Base-by-base conservation (phyloP, 2,113 vertebrate genomes). In the Jaculus jaculus region DNA sequence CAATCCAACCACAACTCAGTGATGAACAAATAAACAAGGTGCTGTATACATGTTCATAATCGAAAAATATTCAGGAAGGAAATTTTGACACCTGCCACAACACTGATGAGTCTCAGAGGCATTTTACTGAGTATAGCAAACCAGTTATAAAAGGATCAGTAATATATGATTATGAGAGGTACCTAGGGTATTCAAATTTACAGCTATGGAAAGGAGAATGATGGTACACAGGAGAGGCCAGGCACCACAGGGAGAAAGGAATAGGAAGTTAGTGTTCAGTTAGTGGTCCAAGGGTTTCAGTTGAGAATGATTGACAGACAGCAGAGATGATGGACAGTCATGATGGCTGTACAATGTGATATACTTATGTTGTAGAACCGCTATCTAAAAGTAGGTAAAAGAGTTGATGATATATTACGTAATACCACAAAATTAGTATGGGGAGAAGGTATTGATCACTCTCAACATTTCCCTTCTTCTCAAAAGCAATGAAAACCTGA, bases 181-280 rank as follows among this genome's bases (percentile, higher is more conserved):
- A 51, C 23, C 26, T 37, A 89, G 6, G 3, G 12, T 18, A 63
- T 51, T 88, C 69, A 95, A 80, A 88, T 84, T 92, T 61, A 92
- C 37, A 83, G 30, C 84, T 24, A 87, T n/a, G 85, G 34, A 95
- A 94, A 73, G 8, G 34, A 92, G 47, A 91, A 92, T 83, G 7
- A 16, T 63, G 12, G 20, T 73, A 54, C 30, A 66, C 6, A 47
- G 30, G 23, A 39, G 51, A 12, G 47, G 12, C 21, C 30, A 95
- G 39, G 5, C 0, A 4, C 11, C 58, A 80, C 4, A 23, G 24
- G 23, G 5, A 39, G 24, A 30, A 15, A 82, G 32, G 13, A 78
- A 69, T 39, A 3, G 10, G 20, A 24, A 42, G 15, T 84, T 87
- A 66, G 30, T 66, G 21, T 87, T 84, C 73, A 84, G 60, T 24